Base-by-base conservation (phyloP, 37 sponge, comb jelly and placozoan species). In the Beroe forskalii region DNA sequence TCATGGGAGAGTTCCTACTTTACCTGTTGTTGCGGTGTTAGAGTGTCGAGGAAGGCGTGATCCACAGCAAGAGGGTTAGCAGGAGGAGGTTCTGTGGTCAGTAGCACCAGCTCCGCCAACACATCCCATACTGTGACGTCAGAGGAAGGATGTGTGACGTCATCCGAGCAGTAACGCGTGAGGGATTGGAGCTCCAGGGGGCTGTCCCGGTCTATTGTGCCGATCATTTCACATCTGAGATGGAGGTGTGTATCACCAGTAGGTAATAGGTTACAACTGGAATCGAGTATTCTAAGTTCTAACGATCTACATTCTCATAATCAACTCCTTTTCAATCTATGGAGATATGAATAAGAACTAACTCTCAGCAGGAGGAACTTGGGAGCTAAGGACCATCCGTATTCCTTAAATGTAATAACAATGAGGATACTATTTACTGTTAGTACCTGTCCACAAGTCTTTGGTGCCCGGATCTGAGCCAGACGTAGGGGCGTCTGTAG, bases 111-210 rank as follows among this genome's bases (percentile, higher is more conserved):
- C 90, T 97, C 97, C 30, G 95, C 94, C 20, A 97, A 24, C 25
- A 97, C 93, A 80, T 97, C 96, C 96, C 95, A 94, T 39, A 95
- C 92, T n/a, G n/a, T n/a, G n/a, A n/a, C n/a, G n/a, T n/a, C n/a
- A n/a, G n/a, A n/a, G n/a, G n/a, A n/a, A n/a, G n/a, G n/a, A n/a
- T n/a, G n/a, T 41, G 91, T 63, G 30, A 94, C 90, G 90, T 91
- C 95, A 37, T 72, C 40, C 35, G 38, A 20, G 39, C 28, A 36
- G 75, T 72, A 72, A 30, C 75, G 23, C 8, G 75, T 72, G 9
- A 72, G 14, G 39, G 19, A 19, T 3, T 30, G 75, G 12, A 72
- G 75, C 6, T 33, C 40, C 35, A 72, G 31, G 8, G 75, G 75
- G 35, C 75, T 72, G 40, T 72, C 75, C 35, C 75, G 23, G 37